phyloP scores from a whole-genome alignment of 1,140 invertebrate genomes.

The Trichonephila clavata region DNA sequence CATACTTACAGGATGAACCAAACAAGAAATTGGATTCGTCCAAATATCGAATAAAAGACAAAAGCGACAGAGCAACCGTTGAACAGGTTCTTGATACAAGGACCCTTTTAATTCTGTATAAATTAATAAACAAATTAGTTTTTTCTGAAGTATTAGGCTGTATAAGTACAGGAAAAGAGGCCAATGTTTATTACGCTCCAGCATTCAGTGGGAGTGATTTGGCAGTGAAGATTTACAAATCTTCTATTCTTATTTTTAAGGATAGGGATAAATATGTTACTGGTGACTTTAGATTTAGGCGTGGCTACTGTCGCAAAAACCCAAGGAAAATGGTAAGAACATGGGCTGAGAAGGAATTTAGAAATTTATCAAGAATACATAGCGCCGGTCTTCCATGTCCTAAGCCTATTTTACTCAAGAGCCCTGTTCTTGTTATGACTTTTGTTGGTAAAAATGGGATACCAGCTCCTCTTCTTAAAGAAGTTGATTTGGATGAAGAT shows the following conservation, averaged over 20 bases:
- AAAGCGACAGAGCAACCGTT: slow-evolving; percentile 86
- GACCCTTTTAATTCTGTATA: slow-evolving; percentile 90
- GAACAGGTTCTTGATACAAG: slow-evolving; percentile 90
- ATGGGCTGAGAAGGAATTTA: slow-evolving; percentile 97
- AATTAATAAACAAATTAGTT: slow-evolving; percentile 89
- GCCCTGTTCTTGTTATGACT: slow-evolving; percentile 93
- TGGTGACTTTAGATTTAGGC: slow-evolving; percentile 87
- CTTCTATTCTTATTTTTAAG: slow-evolving; percentile 93
- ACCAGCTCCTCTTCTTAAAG: slow-evolving; percentile 91
- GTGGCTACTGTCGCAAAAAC: slow-evolving; percentile 84
- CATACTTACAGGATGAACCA: slow-evolving; percentile 7
- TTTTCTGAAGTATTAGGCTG: slow-evolving; percentile 91
- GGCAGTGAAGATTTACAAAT: slow-evolving; percentile 88
- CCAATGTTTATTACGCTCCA: slow-evolving; percentile 89
- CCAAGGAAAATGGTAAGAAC: slow-evolving; percentile 92
- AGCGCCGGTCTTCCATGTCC: slow-evolving; percentile 87
- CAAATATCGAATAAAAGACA: slow-evolving; percentile 88
- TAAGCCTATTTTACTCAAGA: slow-evolving; percentile 88
- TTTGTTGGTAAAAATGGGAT: slow-evolving; percentile 90
- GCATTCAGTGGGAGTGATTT: background rate
- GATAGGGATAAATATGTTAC: slow-evolving; percentile 93
- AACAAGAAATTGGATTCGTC: slow-evolving; percentile 79
- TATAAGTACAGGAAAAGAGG: slow-evolving; percentile 93
- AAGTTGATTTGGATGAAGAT: slow-evolving; percentile 83
- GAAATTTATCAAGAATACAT: slow-evolving; percentile 87